Conservation (phyloP, 2,888 invertebrate species). For the Melieria omissa region DNA sequence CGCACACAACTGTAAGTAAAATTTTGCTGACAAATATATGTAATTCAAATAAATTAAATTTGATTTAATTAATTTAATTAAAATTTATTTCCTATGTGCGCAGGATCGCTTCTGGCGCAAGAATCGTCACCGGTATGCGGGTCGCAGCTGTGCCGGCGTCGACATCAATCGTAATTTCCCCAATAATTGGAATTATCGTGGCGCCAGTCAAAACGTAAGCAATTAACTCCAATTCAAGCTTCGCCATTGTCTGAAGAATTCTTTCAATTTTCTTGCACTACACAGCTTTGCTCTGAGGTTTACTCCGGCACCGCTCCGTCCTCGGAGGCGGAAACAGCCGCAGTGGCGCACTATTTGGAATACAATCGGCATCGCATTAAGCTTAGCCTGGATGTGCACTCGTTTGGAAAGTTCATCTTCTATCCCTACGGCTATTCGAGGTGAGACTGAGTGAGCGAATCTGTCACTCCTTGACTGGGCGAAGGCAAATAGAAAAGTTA, state of each 20-base stretch:
- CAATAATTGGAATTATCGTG: slow-evolving; percentile 73
- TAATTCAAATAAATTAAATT: slow-evolving; percentile 45
- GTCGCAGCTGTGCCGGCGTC: slow-evolving; percentile 72
- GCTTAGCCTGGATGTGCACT: slow-evolving; percentile 65
- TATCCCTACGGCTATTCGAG: slow-evolving; percentile 66
- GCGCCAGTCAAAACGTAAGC: slow-evolving; percentile 55
- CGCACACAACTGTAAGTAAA: slow-evolving; percentile 57
- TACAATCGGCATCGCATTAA: slow-evolving; percentile 63
- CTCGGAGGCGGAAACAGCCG: slow-evolving; percentile 64
- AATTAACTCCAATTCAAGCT: not conserved
- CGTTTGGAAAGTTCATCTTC: slow-evolving; percentile 66
- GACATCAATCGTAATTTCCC: slow-evolving; percentile 84
- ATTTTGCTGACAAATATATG: not conserved
- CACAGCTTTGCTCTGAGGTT: slow-evolving; percentile 64
- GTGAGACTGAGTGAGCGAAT: slow-evolving; percentile 48
- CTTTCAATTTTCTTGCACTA: slow-evolving; percentile 2
- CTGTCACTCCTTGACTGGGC: not conserved
- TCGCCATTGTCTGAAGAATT: not conserved
- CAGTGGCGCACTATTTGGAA: slow-evolving; percentile 60
- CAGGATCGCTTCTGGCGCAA: slow-evolving; percentile 73
- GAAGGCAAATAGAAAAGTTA: slow-evolving; percentile 54
- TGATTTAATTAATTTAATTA: not conserved
- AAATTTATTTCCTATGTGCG: not conserved
- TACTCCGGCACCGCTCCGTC: slow-evolving; percentile 61
- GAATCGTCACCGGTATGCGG: slow-evolving; percentile 71